Percentiles rank a stretch among this genome's conserved stretches.
Conservation (phyloP, 1,140 invertebrate species). For the Himalopsyche phryganea region DNA sequence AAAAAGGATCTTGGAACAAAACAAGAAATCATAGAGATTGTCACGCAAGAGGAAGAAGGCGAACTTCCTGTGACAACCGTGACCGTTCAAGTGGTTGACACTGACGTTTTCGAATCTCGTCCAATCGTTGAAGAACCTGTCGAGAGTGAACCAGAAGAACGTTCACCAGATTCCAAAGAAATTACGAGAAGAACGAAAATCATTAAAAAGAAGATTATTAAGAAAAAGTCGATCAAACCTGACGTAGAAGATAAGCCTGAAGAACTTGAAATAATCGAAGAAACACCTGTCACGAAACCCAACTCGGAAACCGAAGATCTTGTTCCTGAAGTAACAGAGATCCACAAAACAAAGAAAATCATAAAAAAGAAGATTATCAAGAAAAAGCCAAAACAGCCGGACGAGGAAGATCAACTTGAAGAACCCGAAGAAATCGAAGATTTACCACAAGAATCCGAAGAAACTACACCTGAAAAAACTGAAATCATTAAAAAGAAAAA, state of each 20-base stretch:
- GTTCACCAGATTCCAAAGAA: not conserved
- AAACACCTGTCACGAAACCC: slow-evolving; percentile 24
- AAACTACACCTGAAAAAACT: not conserved
- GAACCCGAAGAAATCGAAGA: slow-evolving; percentile 1
- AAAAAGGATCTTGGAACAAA: slow-evolving; percentile 39
- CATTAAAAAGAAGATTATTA: slow-evolving; percentile 39
- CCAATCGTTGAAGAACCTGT: slow-evolving; percentile 29
- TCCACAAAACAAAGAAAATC: slow-evolving; percentile 12
- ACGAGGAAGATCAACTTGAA: not conserved
- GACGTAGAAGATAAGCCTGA: slow-evolving; percentile 36
- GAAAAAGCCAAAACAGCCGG: slow-evolving; percentile 29
- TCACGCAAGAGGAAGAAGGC: slow-evolving; percentile 42
- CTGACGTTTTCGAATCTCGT: slow-evolving; percentile 35
- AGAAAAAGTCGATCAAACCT: slow-evolving; percentile 40
- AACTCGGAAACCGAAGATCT: not conserved
- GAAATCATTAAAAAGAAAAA: slow-evolving; percentile 9
- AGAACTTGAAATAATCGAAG: slow-evolving; percentile 21
- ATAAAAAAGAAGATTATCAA: slow-evolving; percentile 29
- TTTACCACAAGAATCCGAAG: slow-evolving; percentile 23
- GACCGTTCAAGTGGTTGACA: slow-evolving; percentile 45
- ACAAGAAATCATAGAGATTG: slow-evolving; percentile 40
- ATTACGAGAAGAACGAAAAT: slow-evolving; percentile 1
- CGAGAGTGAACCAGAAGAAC: not conserved
- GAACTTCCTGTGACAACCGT: slow-evolving; percentile 40
- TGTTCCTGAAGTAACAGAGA: slow-evolving; percentile 8